Conservation (phyloP, 2,797 vertebrate genomes). For the Phataginus tetradactyla region DNA sequence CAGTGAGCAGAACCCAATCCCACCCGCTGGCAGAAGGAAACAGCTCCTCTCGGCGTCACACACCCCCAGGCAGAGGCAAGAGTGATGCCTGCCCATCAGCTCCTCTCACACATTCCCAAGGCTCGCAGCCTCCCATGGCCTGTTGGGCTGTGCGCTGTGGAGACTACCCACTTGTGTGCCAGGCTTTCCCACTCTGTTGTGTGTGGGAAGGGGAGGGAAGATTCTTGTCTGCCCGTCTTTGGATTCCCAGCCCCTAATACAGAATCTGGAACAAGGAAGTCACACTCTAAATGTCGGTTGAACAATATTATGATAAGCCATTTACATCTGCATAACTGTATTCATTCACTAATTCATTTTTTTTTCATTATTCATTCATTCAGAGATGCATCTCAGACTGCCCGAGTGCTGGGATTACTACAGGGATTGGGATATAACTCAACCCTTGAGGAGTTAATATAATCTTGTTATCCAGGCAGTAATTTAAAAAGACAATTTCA, state of each 20-base stretch:
- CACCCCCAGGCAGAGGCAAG: neutral
- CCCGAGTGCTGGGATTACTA: neutral
- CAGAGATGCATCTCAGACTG: neutral
- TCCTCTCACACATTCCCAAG: neutral
- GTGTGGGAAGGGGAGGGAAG: neutral
- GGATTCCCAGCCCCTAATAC: neutral
- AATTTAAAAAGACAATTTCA: neutral
- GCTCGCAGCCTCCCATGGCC: neutral
- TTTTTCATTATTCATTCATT: neutral
- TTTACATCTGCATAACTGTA: neutral
- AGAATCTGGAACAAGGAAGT: neutral
- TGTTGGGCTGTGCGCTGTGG: neutral
- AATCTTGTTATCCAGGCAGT: neutral
- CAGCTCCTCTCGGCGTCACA: neutral
- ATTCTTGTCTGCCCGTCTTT: neutral
- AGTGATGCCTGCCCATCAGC: neutral
- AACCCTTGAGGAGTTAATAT: neutral
- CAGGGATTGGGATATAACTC: neutral
- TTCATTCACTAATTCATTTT: neutral
- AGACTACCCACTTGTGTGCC: neutral
- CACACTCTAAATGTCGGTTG: neutral
- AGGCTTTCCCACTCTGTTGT: neutral
- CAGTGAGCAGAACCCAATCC: neutral
- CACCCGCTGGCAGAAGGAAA: neutral
- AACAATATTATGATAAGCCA: neutral